Conservation (phyloP, 2,888 invertebrate species). For the Dynastes tityus region DNA sequence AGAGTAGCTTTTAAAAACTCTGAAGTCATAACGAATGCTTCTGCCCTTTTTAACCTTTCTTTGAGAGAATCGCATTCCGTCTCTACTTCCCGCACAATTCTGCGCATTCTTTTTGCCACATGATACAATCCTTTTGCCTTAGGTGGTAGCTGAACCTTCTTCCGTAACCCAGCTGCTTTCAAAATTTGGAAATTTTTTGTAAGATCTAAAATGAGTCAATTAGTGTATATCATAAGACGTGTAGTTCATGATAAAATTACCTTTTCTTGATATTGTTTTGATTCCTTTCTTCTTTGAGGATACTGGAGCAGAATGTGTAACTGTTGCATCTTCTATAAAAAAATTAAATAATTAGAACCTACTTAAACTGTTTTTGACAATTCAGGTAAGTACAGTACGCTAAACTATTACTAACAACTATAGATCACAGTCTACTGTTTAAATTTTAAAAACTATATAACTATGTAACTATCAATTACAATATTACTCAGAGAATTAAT, state of each 20-base stretch:
- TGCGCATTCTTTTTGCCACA: slow-evolving; percentile 27
- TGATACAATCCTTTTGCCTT: slow-evolving; percentile 16
- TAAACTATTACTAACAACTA: no score
- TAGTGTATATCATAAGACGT: slow-evolving; percentile 12
- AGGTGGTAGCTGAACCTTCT: slow-evolving; percentile 6
- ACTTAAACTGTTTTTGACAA: background rate
- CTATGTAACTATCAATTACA: no score
- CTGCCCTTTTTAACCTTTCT: no score
- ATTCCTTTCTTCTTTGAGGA: background rate
- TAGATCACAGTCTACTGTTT: no score
- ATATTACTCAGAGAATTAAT: no score
- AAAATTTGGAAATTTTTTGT: slow-evolving; percentile 22
- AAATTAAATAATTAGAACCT: slow-evolving; percentile 6
- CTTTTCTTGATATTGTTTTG: slow-evolving; percentile 17
- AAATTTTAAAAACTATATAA: no score
- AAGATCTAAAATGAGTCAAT: slow-evolving; percentile 19
- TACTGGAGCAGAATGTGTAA: background rate
- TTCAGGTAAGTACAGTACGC: no score
- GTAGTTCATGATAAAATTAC: background rate
- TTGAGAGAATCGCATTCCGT: no score
- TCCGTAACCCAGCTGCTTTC: background rate
- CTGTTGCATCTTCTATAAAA: slow-evolving; percentile 5
- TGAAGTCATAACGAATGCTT: no score
- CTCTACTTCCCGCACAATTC: slow-evolving; percentile 23
- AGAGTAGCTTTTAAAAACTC: no score